Conservation (phyloP, 2,113 vertebrate genomes). For the Capreolus pygargus region DNA sequence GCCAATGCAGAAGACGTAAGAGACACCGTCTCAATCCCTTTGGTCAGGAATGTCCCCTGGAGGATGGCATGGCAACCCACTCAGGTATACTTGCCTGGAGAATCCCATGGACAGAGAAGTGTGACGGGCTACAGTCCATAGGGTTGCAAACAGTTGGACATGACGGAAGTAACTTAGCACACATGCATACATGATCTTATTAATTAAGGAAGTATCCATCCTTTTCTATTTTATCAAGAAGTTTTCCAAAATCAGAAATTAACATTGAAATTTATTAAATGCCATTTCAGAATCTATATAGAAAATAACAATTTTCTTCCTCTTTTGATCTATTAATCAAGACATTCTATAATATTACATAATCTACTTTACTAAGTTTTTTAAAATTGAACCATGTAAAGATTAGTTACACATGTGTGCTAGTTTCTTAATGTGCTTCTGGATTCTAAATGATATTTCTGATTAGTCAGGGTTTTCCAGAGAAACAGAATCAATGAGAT, state of each 20-base stretch:
- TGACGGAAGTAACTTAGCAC: neutral
- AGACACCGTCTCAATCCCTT: neutral
- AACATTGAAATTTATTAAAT: neutral
- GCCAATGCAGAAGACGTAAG: neutral
- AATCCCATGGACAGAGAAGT: neutral
- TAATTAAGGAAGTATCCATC: neutral
- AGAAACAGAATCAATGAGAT: neutral
- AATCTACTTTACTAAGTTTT: neutral
- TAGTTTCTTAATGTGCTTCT: neutral
- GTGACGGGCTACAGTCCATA: neutral
- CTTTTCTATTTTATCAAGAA: constrained; percentile 9
- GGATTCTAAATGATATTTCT: neutral
- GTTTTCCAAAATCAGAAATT: neutral
- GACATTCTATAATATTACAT: neutral
- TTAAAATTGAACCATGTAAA: neutral
- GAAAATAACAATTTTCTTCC: neutral
- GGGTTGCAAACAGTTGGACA: neutral
- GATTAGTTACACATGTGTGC: neutral
- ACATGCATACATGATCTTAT: neutral
- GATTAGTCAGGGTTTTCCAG: neutral
- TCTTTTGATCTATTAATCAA: neutral
- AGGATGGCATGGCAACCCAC: neutral
- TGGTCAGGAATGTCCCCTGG: neutral
- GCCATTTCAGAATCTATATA: neutral
- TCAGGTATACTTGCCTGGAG: neutral